phyloP scores from a whole-genome alignment of 2,113 vertebrate species.

The Bambusicola thoracicus region DNA sequence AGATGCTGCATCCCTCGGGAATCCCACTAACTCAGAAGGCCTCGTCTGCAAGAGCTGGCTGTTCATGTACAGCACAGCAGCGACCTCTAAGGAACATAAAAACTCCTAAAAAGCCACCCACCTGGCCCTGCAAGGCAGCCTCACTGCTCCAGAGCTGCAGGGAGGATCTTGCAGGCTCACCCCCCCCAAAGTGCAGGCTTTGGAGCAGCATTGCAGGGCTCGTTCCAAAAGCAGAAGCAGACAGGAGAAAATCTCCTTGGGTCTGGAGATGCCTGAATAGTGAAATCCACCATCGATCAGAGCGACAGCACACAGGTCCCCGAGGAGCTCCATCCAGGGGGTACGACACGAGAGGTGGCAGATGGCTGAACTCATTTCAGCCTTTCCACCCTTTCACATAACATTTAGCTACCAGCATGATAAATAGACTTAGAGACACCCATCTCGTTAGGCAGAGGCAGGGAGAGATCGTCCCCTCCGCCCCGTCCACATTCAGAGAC shows the following conservation, averaged over 20 bases:
- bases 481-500: neutral
- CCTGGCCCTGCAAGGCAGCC: neutral
- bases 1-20: neutral
- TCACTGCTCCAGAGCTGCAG: neutral
- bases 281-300: conserved; percentile 34
- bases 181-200: neutral
- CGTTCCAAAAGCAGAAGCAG: neutral
- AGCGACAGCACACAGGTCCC: neutral
- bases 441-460: conserved; percentile 25
- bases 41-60: neutral
- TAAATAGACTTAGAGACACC: neutral
- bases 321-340: neutral
- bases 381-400: conserved; percentile 46
- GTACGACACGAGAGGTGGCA: conserved; percentile 3
- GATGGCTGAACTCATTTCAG: conserved; percentile 52
- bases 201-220: neutral
- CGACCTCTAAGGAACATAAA: neutral
- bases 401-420: conserved; percentile 17
- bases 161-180: neutral
- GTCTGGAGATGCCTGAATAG: conserved; percentile 21
- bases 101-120: neutral
- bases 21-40: neutral
- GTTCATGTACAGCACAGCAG: neutral
- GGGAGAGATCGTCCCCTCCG: rapidly evolving
- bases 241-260: neutral